Base-by-base conservation (phyloP, 2,797 vertebrate genomes). In the Poecilia gillii region DNA sequence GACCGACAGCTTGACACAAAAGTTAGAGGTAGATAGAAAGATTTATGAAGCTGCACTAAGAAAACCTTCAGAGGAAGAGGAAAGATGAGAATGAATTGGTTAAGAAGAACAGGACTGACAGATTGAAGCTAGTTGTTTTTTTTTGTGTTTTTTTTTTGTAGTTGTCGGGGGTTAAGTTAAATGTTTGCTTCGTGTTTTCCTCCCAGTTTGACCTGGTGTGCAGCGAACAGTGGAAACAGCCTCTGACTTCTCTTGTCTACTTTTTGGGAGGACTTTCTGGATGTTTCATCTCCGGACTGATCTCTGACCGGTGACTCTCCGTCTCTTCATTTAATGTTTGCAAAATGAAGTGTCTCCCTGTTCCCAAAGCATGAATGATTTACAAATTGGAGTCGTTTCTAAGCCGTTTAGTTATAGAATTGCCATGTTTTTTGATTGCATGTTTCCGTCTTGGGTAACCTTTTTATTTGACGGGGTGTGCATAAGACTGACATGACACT, bases 151-250 rank as follows among this genome's bases (percentile, higher is more conserved):
- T 59, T 59, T 28, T 31, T 1, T 25, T 73, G 11, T 28, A 18
- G 13, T 41, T 41, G 39, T 39, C 6, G 4, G 0, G 31, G 9
- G 0, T 74, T n/a, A 16, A 39, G 13, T 16, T 36, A 18, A 68
- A 39, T 49, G 59, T 73, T 14, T 70, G 64, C 64, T 68, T 41
- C 4, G 43, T n/a, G 41, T 6, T 39, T 83, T 33, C 79, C 28
- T 87, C 82, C 14, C 82, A 93, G 92, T 92, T 93, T 39, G 71
- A 83, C 74, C 87, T 94, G 77, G 93, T 94, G 66, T 94, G 93
- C 62, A 45, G 70, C 0, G 81, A 94, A 41, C 75, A 86, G 66
- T 94, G 93, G 92, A 93, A 91, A 72, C 81, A 86, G 62, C 91
- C 89, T 80, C 79, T 93, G 62, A 84, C 85, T 41, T 91, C 90